Evolutionary conservation across 1,140 invertebrate genomes (phyloP).

Genomic region (Magallana ariakensis): DNA sequence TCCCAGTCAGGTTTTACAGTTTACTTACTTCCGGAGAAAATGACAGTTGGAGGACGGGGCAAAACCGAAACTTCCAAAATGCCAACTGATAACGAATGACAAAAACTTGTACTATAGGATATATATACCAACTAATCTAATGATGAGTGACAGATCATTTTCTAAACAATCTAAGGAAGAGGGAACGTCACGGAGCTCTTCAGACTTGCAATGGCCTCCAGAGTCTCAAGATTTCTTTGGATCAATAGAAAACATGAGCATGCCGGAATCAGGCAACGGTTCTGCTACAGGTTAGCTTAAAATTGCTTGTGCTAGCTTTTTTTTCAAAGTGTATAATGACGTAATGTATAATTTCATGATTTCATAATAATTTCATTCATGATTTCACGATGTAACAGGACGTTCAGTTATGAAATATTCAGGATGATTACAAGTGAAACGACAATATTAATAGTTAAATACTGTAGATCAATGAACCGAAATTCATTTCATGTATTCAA

Average conservation of each 20-base stretch:
- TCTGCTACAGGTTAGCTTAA: neutral
- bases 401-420: neutral
- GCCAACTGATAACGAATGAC: neutral
- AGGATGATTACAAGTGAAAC: neutral
- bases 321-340: neutral
- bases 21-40: neutral
- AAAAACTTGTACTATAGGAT: neutral
- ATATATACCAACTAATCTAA: neutral
- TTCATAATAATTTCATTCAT: neutral
- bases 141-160: neutral
- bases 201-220: neutral
- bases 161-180: neutral
- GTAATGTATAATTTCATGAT: neutral
- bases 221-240: neutral
- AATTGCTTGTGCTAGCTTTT: neutral
- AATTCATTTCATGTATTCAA: too few relatives aligned
- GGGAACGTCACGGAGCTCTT: neutral
- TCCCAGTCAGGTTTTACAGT: neutral
- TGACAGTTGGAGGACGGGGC: constrained; percentile 5
- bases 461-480: too few relatives aligned
- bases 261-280: neutral
- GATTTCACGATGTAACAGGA: neutral
- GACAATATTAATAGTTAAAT: too few relatives aligned
- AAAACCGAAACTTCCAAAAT: neutral
- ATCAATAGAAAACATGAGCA: constrained; percentile 13